Evolutionary conservation across 2,113 vertebrate species (phyloP), one percentile per base, ranked within the genome.

Genomic region (Vidua chalybeata): DNA sequence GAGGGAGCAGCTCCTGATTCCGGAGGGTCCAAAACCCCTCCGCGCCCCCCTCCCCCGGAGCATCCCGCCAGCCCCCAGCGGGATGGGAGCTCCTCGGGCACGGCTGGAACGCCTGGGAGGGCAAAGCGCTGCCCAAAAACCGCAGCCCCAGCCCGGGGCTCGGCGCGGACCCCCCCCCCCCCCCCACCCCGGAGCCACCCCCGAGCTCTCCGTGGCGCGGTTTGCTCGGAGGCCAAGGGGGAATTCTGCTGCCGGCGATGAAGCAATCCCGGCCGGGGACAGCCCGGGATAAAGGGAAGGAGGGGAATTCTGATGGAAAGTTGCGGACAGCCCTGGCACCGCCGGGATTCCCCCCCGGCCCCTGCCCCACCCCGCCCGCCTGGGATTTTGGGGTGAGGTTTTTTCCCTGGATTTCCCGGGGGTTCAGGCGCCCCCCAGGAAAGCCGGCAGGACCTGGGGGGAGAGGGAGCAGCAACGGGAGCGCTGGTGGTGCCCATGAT

Each of bases 261-360:
- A 27, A 27, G 76, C 82, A 61, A 82, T 67, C 27, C 52, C 37
- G n/a, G 75, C 81, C 5, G 2, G 64, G 52, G 49, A 11, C 13
- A 2, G 75, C 81, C 5, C 2, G 64, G 52, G 49, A 11, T 11
- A 2, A 0, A 56, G 37, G 83, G 54, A 37, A 58, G 73, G 66
- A 73, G 97, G 97, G 96, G 83, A 91, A 94, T 98, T 97, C 93
- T 92, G 68, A 2, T 87, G 97, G 98, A 84, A 98, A 98, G 74
- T 97, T 88, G 90, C 81, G 62, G 95, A 24, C 62, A 90, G 77
- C 73, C 94, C 91, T 56, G 48, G 64, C 11, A 13, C 68, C 24
- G 89, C 55, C 11, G 18, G 51, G 61, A 37, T 75, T 91, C 62
- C 68, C 83, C 77, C 4, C 13, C 26, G 3, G 10, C 52, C 55